Evolutionary conservation across 1,140 invertebrate genomes (phyloP).

Genomic region (Orussus abietinus): DNA sequence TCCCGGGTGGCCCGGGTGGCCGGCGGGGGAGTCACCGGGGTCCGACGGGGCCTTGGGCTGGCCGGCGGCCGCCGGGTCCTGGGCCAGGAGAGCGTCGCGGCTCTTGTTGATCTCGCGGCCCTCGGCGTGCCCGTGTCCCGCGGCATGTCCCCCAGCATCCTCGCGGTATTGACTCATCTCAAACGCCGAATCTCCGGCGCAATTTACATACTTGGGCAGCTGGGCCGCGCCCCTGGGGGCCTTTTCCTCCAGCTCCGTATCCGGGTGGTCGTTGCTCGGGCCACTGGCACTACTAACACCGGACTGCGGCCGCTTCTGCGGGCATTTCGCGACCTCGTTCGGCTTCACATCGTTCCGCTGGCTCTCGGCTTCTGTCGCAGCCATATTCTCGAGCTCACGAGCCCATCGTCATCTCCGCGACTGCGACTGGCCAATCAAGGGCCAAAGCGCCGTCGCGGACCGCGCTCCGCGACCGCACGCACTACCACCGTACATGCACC

Average conservation of each 20-base stretch:
- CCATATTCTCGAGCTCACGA: constrained; percentile 53
- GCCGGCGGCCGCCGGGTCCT: no score
- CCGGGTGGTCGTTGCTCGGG: constrained; percentile 43
- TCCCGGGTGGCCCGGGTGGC: constrained; percentile 41
- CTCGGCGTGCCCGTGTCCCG: no score
- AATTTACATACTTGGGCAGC: constrained; percentile 49
- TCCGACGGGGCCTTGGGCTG: constrained; percentile 46
- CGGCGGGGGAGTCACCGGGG: constrained; percentile 38
- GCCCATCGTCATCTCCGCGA: constrained; percentile 41
- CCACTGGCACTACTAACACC: constrained; percentile 44
- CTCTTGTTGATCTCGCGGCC: no score
- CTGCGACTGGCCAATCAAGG: constrained; percentile 40
- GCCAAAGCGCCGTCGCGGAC: no score
- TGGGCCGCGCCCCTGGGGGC: constrained; percentile 45
- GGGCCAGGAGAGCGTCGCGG: no score
- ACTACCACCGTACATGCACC: no score
- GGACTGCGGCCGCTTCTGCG: constrained; percentile 47
- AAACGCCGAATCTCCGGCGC: constrained; percentile 40
- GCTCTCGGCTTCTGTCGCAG: constrained; percentile 59
- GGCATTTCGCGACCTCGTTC: constrained; percentile 52
- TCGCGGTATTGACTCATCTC: constrained; percentile 58
- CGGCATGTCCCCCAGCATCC: constrained; percentile 50
- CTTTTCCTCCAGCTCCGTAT: constrained; percentile 46
- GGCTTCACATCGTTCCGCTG: constrained; percentile 58
- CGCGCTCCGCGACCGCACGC: no score